Evolutionary conservation across 2,888 invertebrate species (phyloP).

Genomic region (Macropis europaea): DNA sequence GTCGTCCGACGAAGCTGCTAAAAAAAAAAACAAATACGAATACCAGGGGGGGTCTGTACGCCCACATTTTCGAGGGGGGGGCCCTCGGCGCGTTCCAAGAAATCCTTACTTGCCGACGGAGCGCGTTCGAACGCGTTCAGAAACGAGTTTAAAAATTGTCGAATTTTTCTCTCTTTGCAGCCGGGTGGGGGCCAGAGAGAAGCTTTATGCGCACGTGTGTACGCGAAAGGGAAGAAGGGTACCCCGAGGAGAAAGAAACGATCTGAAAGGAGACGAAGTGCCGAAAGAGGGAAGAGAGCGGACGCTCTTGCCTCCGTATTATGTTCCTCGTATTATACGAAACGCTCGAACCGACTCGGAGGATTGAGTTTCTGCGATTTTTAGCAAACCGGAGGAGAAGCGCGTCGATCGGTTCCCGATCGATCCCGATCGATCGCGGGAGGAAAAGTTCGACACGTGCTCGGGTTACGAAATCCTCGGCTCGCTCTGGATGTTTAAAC

Average conservation of each 20-base stretch:
- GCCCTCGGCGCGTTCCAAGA: slow-evolving; percentile 67
- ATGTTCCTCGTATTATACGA: slow-evolving; percentile 38
- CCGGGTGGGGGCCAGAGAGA: slow-evolving; percentile 35
- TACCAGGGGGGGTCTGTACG: too few species aligned
- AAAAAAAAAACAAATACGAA: too few species aligned
- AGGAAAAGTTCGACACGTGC: neutral
- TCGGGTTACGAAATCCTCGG: slow-evolving; percentile 19
- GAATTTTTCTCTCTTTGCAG: slow-evolving; percentile 77
- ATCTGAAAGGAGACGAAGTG: slow-evolving; percentile 42
- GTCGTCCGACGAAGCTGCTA: too few species aligned
- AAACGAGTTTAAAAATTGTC: slow-evolving; percentile 78
- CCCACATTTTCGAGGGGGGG: slow-evolving; percentile 13
- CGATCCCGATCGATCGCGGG: too few species aligned
- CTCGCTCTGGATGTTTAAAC: slow-evolving; percentile 28
- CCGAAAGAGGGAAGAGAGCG: slow-evolving; percentile 53
- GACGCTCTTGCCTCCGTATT: slow-evolving; percentile 59
- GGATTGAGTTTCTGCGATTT: too few species aligned
- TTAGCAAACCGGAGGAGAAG: too few species aligned
- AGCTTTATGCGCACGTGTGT: slow-evolving; percentile 54
- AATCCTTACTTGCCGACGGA: slow-evolving; percentile 64
- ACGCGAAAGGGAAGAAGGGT: slow-evolving; percentile 48
- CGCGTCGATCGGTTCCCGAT: too few species aligned
- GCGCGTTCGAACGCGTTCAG: slow-evolving; percentile 72
- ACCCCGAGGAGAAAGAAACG: slow-evolving; percentile 25
- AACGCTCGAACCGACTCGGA: too few species aligned